Evolutionary conservation across 2,888 invertebrate species (phyloP).

Genomic region (Epicampocera succincta): DNA sequence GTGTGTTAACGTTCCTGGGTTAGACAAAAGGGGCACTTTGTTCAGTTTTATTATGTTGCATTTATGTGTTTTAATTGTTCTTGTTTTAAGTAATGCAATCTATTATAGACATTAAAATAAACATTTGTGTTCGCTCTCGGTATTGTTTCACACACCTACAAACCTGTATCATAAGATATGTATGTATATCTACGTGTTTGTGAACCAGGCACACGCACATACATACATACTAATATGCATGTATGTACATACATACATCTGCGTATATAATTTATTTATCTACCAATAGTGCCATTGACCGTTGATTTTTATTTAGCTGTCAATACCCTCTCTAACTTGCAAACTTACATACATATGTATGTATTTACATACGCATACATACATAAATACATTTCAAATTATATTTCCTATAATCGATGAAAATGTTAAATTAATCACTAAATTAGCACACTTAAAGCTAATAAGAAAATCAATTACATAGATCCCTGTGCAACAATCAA

Average conservation of each 20-base stretch:
- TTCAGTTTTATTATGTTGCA: conserved; percentile 5
- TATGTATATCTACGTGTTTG: conserved; percentile 3
- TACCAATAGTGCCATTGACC: conserved; percentile 64
- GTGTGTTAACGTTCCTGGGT: background rate
- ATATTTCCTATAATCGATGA: background rate
- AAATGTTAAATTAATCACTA: no score
- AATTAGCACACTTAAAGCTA: no score
- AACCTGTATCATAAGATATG: background rate
- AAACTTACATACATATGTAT: background rate
- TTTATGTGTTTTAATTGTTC: conserved; percentile 5
- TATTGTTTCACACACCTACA: conserved; percentile 34
- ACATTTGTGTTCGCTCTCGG: conserved; percentile 35
- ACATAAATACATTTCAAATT: background rate
- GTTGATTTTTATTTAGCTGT: conserved; percentile 46
- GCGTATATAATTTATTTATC: conserved; percentile 1
- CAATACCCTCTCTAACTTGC: conserved; percentile 40
- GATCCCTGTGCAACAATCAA: no score
- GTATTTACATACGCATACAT: background rate
- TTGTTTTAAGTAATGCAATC: conserved; percentile 33
- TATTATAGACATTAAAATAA: conserved; percentile 18
- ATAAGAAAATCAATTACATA: no score
- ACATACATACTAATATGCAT: background rate
- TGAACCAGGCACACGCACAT: background rate
- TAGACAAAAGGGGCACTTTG: background rate
- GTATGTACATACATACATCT: background rate